Evolutionary conservation across 1,140 invertebrate genomes (phyloP).

Genomic region (Drosophila sproati): DNA sequence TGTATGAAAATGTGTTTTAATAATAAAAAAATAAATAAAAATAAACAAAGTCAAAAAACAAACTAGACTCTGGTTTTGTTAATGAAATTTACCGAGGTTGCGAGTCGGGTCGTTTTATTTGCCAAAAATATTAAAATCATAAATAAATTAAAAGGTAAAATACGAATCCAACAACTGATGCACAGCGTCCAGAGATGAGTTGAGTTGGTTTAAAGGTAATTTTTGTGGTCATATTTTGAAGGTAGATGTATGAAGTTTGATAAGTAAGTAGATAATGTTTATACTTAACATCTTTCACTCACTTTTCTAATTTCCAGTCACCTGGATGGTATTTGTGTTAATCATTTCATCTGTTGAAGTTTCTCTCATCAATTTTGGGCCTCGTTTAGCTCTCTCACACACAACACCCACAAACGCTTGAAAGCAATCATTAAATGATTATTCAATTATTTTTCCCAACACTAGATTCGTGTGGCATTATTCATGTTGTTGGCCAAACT

Average conservation of each 20-base stretch:
- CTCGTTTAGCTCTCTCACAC: conserved; percentile 1
- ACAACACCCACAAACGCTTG: conserved; percentile 35
- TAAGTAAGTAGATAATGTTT: background rate
- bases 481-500: conserved; percentile 44
- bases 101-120: conserved; percentile 58
- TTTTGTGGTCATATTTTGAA: background rate
- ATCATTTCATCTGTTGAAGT: conserved; percentile 25
- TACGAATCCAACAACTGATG: background rate
- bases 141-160: conserved; percentile 64
- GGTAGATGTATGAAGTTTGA: background rate
- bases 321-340: background rate
- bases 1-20: conserved; percentile 76
- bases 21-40: conserved; percentile 58
- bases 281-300: background rate
- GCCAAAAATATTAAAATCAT: conserved; percentile 75
- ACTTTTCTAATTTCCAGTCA: background rate
- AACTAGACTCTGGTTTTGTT: conserved; percentile 62
- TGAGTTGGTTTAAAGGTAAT: background rate
- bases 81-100: conserved; percentile 68
- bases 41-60: background rate
- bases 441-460: conserved; percentile 55
- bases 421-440: conserved; percentile 61
- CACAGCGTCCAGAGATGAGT: background rate
- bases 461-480: conserved; percentile 44
- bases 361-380: conserved; percentile 14